Percentiles rank a stretch among this genome's conserved stretches.
These are phyloP conservation scores for Neotoma lepida DNA, from an alignment of 2,113 vertebrate genomes.

Conservation along the genomic window DNA sequence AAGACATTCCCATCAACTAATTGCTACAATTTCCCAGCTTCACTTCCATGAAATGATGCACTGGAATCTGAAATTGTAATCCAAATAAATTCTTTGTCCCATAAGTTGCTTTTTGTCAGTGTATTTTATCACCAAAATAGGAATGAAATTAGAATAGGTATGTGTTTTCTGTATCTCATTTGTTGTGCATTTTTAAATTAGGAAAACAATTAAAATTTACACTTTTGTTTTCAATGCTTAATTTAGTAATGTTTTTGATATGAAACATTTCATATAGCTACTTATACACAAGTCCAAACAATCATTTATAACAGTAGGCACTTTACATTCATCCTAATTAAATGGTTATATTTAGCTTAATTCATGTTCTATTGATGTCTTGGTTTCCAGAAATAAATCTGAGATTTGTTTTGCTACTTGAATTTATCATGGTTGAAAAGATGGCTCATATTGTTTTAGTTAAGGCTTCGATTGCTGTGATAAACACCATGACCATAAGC, in stretches of 20 bases:
- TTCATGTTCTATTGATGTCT: conserved; percentile 67
- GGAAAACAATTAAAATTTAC: not conserved
- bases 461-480: not conserved
- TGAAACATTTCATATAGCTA: not conserved
- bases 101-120: not conserved
- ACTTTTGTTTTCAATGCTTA: conserved; percentile 59
- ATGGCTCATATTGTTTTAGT: not conserved
- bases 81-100: not conserved
- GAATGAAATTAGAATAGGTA: not conserved
- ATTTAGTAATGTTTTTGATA: conserved; percentile 32
- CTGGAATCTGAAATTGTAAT: not conserved
- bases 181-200: not conserved
- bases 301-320: not conserved
- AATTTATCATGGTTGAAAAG: not conserved
- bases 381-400: conserved; percentile 49
- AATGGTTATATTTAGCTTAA: conserved; percentile 47
- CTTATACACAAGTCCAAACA: not conserved
- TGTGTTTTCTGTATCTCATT: not conserved
- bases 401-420: not conserved
- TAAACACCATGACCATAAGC: not conserved
- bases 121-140: not conserved
- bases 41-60: no score
- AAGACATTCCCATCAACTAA: no score
- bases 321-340: conserved; percentile 47
- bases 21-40: no score